These are phyloP conservation scores for Strix uralensis DNA, from an alignment of 2,113 vertebrate species.

Conservation along the genomic window DNA sequence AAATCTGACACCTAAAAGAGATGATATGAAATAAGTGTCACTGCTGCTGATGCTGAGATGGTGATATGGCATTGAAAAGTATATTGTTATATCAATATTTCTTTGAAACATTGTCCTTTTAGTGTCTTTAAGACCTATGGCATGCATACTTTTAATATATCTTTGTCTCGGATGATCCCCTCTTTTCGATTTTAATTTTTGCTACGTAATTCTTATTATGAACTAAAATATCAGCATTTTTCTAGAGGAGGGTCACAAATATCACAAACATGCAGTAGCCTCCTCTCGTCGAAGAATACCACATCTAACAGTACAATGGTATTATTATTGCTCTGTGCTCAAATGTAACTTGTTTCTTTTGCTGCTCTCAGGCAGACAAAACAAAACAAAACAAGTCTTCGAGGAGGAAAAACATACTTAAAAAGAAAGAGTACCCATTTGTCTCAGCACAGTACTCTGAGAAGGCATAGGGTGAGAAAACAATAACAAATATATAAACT, in stretches of 20 bases:
- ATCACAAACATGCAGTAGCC: not conserved
- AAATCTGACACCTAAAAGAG: not conserved
- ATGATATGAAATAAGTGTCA: not conserved
- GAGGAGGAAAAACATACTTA: slow-evolving; percentile 15
- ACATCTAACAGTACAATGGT: not conserved
- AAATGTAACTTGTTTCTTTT: slow-evolving; percentile 15
- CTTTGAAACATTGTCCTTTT: not conserved
- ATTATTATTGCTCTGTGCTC: slow-evolving; percentile 13
- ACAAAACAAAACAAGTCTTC: slow-evolving; percentile 1
- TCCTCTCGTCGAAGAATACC: not conserved
- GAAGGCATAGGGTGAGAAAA: not conserved
- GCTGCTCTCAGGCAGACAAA: slow-evolving; percentile 9
- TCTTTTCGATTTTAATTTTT: not conserved
- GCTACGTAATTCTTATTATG: not conserved
- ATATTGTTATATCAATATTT: not conserved
- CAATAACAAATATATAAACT: slow-evolving; percentile 7
- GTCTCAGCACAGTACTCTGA: not conserved
- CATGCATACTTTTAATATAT: not conserved
- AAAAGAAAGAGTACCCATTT: not conserved
- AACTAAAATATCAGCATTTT: not conserved
- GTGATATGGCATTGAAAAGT: not conserved
- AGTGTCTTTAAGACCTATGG: not conserved
- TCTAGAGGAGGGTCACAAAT: not conserved
- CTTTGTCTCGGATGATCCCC: not conserved
- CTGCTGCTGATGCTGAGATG: not conserved